Evolutionary conservation across 2,113 vertebrate species (phyloP), one percentile per base, ranked within the genome.

Genomic region (Odontophorus gujanensis): DNA sequence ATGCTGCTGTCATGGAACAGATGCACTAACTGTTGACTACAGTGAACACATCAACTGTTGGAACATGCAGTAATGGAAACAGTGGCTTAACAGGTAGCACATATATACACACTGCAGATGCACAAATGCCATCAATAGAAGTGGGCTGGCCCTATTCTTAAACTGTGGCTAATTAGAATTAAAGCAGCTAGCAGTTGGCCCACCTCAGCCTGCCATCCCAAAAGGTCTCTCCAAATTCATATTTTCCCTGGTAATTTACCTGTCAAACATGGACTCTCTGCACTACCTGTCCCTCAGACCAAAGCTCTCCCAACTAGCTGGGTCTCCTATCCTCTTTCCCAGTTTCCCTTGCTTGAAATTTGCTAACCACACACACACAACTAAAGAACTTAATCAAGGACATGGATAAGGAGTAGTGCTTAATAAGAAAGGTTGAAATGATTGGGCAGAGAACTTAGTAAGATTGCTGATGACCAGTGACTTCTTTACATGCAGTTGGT

Each of bases 291-390:
- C 6, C 20, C 3, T 21, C 32, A 40, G 40, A 14, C 38, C 7
- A 10, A 6, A 6, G 47, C 42, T 24, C 7, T 45, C 40, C 26
- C n/a, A 30, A 25, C 42, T 2, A 36, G 22, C 26, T n/a, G 4
- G n/a, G 19, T 15, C 24, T 0, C 22, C 36, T 16, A 11, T 2
- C 24, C 17, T 20, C 20, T 18, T 48, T 0, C 1, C 20, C 7
- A 5, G 13, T 7, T 51, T 2, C 7, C 13, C 26, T 24, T 66
- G 11, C 30, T 47, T 38, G n/a, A 62, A 38, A 21, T 50, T 47
- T 1, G 8, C 9, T 11, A 11, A 40, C 1, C 24, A 1, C 51
- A 6, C 6, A 6, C 6, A 7, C 3, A 3, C 50, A 69, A 9
- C 26, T 10, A 34, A 28, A 38, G 38, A 22, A 14, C 1, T 59